Conservation (phyloP, 2,113 vertebrate species). For the Cyprinodon variegatus region DNA sequence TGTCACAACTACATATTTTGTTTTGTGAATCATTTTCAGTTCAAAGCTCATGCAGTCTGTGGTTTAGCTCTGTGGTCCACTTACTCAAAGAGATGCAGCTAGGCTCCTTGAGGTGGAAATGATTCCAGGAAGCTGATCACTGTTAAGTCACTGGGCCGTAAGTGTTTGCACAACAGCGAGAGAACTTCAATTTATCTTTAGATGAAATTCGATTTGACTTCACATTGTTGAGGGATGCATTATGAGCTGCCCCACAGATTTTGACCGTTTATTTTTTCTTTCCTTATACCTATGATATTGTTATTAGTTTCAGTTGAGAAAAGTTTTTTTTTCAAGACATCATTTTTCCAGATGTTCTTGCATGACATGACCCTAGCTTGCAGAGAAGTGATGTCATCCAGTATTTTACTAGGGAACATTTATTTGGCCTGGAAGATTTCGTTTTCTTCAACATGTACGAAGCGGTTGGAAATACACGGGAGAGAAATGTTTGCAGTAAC, state of each 20-base stretch:
- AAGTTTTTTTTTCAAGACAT: slow-evolving; percentile 48
- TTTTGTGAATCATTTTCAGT: slow-evolving; percentile 28
- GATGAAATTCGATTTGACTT: neutral
- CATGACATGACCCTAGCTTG: slow-evolving; percentile 48
- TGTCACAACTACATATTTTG: slow-evolving; percentile 23
- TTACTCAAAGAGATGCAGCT: slow-evolving; percentile 23
- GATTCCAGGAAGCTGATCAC: slow-evolving; percentile 43
- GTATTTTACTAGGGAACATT: slow-evolving; percentile 57
- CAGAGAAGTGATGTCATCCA: slow-evolving; percentile 68
- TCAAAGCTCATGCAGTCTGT: slow-evolving; percentile 27
- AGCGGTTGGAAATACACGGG: slow-evolving; percentile 9
- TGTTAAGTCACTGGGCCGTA: slow-evolving; percentile 28
- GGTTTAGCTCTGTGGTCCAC: slow-evolving; percentile 13
- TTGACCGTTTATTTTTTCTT: neutral
- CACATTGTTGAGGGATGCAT: neutral
- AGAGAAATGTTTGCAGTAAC: slow-evolving; percentile 5
- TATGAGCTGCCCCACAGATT: slow-evolving; percentile 1
- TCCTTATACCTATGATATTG: neutral
- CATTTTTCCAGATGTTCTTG: slow-evolving; percentile 68
- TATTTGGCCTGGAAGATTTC: slow-evolving; percentile 39
- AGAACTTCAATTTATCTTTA: slow-evolving; percentile 12
- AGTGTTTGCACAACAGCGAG: slow-evolving; percentile 17
- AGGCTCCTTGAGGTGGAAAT: slow-evolving; percentile 37
- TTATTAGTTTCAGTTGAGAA: slow-evolving; percentile 39
- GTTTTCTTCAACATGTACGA: neutral